Evolutionary conservation across 2,113 vertebrate genomes (phyloP), one percentile per base, ranked within the genome.

Genomic region (Poeciliopsis retropinna): DNA sequence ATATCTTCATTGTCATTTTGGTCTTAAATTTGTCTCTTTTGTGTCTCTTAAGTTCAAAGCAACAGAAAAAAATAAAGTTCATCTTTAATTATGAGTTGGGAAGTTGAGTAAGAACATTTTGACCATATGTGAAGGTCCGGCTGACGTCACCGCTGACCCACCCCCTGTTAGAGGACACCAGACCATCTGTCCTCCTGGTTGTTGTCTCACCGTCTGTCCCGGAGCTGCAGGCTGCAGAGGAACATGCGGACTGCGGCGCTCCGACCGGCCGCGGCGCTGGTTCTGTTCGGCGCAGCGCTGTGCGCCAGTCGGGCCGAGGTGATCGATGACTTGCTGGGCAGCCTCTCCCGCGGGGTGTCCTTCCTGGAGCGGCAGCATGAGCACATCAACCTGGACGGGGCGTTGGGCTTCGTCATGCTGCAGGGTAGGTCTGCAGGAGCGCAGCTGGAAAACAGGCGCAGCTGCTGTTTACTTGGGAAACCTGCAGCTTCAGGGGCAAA

Each of bases 321-420:
- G 60, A 91, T 92, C 14, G 86, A 90, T 70, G 88, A 94, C 68
- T 78, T 97, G 83, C 88, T 97, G 57, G 64, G 85, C 15, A 92
- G 94, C 0, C 79, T 97, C 44, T 92, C 94, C 28, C 88, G 88
- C 29, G 94, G 94, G 67, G 89, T 93, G 5, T 39, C 80, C 41
- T 97, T 96, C 89, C 91, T 97, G 75, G 91, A 94, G 79, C 81
- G 78, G 6, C 87, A 94, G n/a, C 92, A 94, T 13, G 82, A 88
- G 0, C 87, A 94, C 66, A 91, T 97, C 79, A 96, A 96, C 80
- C 88, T 96, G 88, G 96, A 97, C 19, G 95, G 94, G 0, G 91
- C 94, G 60, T 79, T 95, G 25, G 96, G 96, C 1, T 97, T 94
- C 81, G 73, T 83, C 63, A 87, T 96, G 60, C 89, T 97, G 80